Conservation (phyloP, 2,888 invertebrate species). For the Sesamia inferens region DNA sequence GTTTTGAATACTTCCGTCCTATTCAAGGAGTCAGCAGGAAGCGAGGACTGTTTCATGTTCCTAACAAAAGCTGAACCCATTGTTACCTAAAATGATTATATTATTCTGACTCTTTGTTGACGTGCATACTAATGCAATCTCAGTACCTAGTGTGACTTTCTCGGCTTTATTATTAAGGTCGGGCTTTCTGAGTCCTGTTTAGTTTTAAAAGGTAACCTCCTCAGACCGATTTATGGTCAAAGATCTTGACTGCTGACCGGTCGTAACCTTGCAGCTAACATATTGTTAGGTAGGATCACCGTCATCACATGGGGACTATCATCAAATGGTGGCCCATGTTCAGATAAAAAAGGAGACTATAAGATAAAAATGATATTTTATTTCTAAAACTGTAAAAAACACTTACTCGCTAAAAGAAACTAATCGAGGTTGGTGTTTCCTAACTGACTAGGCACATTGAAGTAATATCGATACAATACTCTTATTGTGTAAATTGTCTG, state of each 20-base stretch:
- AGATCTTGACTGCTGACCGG: slow-evolving; percentile 10
- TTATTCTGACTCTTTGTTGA: slow-evolving; percentile 24
- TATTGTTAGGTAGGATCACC: not conserved
- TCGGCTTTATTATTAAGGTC: slow-evolving; percentile 36
- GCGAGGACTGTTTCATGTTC: slow-evolving; percentile 8
- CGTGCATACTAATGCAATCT: slow-evolving; percentile 49
- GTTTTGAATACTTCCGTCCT: slow-evolving; percentile 12
- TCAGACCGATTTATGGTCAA: slow-evolving; percentile 23
- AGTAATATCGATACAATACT: not conserved
- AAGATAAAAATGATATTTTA: not conserved
- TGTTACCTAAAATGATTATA: slow-evolving; percentile 35
- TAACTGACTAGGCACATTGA: not conserved
- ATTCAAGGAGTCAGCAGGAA: slow-evolving; percentile 20
- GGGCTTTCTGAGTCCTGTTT: slow-evolving; percentile 21
- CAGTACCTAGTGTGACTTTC: slow-evolving; percentile 35
- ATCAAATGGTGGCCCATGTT: not conserved
- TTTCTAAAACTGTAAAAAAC: not conserved
- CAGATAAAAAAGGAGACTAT: not conserved
- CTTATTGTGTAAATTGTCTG: too few relatives aligned
- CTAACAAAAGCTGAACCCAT: slow-evolving; percentile 36
- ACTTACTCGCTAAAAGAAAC: not conserved
- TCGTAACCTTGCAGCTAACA: slow-evolving; percentile 1
- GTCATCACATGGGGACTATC: too few relatives aligned
- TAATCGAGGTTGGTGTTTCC: not conserved
- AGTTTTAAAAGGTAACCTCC: slow-evolving; percentile 38